Conservation (phyloP, 2,888 invertebrate species). For the Zelleria hepariella region DNA sequence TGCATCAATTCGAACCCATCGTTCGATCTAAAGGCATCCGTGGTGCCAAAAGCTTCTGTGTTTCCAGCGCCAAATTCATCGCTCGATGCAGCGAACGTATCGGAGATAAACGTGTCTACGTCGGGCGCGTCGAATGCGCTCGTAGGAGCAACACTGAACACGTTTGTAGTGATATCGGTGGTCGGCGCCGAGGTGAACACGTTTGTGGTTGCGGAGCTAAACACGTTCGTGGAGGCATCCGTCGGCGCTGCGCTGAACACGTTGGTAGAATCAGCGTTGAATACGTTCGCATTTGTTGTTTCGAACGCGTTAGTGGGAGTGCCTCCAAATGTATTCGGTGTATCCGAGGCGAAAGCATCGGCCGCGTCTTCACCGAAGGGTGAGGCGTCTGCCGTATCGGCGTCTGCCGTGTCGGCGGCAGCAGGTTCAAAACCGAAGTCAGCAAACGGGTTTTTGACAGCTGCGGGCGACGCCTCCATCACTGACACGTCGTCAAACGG, state of each 20-base stretch:
- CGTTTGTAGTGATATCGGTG: constrained; percentile 14
- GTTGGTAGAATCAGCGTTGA: not conserved
- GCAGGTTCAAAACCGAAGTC: not conserved
- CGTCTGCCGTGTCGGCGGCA: constrained; percentile 19
- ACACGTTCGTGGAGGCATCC: not conserved
- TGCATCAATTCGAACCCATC: constrained; percentile 12
- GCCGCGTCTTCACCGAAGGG: constrained; percentile 27
- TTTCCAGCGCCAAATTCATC: constrained; percentile 15
- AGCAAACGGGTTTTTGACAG: constrained; percentile 55
- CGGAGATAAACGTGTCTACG: too few species aligned
- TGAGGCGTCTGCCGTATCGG: constrained; percentile 17
- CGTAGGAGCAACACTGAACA: constrained; percentile 7
- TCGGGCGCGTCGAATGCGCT: constrained; percentile 19
- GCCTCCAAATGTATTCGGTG: constrained; percentile 19
- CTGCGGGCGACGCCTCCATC: constrained; percentile 21
- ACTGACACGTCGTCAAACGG: constrained; percentile 39
- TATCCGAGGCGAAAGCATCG: constrained; percentile 24
- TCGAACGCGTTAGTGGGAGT: constrained; percentile 16
- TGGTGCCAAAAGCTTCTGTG: constrained; percentile 15
- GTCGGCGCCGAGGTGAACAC: constrained; percentile 3
- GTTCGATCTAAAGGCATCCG: constrained; percentile 15
- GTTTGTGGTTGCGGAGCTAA: not conserved
- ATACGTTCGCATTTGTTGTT: constrained; percentile 6
- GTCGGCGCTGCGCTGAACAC: not conserved
- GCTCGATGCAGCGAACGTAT: constrained; percentile 8